Evolutionary conservation across 2,113 vertebrate genomes (phyloP), one percentile per base, ranked within the genome.

Genomic region (Lophochroa leadbeateri): DNA sequence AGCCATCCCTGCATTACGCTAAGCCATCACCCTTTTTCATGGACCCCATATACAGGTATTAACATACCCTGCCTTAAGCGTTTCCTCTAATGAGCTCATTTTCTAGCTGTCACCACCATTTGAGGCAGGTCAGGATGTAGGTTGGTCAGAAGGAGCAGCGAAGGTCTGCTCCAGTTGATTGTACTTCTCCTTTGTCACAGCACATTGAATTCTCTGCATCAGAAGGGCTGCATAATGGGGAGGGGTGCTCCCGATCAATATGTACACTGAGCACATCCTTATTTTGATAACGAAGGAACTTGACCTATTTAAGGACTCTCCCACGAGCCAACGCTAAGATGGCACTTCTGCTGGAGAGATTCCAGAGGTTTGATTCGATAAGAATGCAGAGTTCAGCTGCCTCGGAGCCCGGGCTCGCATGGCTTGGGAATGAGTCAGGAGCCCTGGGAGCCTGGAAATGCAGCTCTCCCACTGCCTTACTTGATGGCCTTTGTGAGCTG

Each of bases 21-120:
- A 99, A 99, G 98, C 99, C 99, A 61, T 99, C 99, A 1, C 99
- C 99, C 70, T 99, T 99, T 97, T 99, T 99, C 98, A 99, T 99
- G 99, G 99, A 99, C 97, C 99, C 99, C 88, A 99, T 99, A 94
- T 99, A 99, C 99, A 99, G 99, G 99, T 99, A 99, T 98, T 99
- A 98, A 98, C 98, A 98, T 96, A 97, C 98, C 98, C 98, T 97
- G 93, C 92, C 97, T 96, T 97, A 96, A 87, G 67, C 12, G 0
- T 19, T 92, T 58, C 24, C 78, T 64, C 86, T 92, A 57, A 68
- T 21, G 43, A 78, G 88, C 90, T 81, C 4, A 3, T 76, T 86
- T 76, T 23, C 29, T 49, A 16, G 21, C 63, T 80, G 90, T 25
- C 16, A 2, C 25, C 8, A 2, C 35, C 4, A 3, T 29, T 33